Evolutionary conservation across 2,797 vertebrate genomes (phyloP).

Genomic region (Enteromius viviparus): DNA sequence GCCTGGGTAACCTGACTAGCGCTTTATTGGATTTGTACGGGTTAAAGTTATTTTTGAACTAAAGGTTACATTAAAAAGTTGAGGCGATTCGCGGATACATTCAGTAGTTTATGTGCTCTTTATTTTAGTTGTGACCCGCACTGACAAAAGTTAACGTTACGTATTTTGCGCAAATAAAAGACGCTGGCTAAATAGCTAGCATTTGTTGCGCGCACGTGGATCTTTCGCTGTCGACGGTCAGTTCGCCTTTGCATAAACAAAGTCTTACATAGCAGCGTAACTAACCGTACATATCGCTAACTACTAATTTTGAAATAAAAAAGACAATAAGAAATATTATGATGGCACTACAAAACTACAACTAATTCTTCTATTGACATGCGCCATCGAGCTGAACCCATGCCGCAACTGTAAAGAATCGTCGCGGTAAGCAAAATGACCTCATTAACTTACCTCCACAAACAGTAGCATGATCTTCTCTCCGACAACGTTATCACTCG

Average conservation of each 20-base stretch:
- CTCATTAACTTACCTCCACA: conserved; percentile 54
- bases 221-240: background rate
- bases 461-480: conserved; percentile 58
- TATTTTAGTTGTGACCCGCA: background rate
- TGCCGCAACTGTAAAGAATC: conserved; percentile 3
- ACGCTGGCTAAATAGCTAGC: conserved; percentile 31
- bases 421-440: conserved; percentile 24
- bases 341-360: background rate
- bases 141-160: too few species aligned
- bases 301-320: background rate
- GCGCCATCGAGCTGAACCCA: conserved; percentile 1
- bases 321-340: background rate
- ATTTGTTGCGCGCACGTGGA: conserved; percentile 43
- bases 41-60: conserved; percentile 35
- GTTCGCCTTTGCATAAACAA: background rate
- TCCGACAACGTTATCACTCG: conserved; percentile 13
- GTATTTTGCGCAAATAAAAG: background rate
- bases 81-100: background rate
- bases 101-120: too few species aligned
- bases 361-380: background rate
- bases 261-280: background rate
- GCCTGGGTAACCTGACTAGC: conserved; percentile 27
- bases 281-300: background rate
- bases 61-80: background rate
- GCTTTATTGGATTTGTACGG: conserved; percentile 39